phyloP scores from a whole-genome alignment of 2,888 invertebrate species.

The Megalurothrips usitatus region DNA sequence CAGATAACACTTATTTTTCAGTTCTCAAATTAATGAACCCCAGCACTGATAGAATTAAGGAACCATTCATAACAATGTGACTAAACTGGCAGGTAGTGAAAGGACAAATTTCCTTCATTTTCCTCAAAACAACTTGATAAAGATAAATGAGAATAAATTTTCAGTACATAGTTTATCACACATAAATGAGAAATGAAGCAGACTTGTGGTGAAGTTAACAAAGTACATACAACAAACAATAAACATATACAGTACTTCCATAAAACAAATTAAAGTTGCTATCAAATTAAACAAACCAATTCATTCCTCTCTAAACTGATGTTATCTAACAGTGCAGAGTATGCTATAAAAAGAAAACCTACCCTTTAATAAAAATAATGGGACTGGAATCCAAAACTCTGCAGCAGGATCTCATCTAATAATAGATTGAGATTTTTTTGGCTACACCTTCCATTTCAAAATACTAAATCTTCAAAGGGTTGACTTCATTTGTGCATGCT shows the following conservation, averaged over 20 bases:
- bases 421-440: not conserved
- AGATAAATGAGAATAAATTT: not conserved
- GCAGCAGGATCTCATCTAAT: no score
- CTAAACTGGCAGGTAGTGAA: not conserved
- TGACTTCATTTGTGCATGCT: not conserved
- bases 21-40: not conserved
- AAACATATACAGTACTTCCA: not conserved
- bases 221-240: not conserved
- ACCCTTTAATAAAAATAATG: not conserved
- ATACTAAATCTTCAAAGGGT: not conserved
- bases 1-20: not conserved
- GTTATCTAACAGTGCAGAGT: not conserved
- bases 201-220: not conserved
- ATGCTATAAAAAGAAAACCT: not conserved
- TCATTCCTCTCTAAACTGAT: not conserved
- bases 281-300: not conserved
- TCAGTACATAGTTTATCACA: not conserved
- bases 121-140: not conserved
- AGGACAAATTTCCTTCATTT: not conserved
- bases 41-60: not conserved
- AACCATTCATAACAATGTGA: not conserved
- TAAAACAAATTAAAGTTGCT: not conserved
- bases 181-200: not conserved
- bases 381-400: no score
- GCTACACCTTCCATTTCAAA: not conserved